Conservation (phyloP, 2,797 vertebrate genomes). For the Champsocephalus esox region DNA sequence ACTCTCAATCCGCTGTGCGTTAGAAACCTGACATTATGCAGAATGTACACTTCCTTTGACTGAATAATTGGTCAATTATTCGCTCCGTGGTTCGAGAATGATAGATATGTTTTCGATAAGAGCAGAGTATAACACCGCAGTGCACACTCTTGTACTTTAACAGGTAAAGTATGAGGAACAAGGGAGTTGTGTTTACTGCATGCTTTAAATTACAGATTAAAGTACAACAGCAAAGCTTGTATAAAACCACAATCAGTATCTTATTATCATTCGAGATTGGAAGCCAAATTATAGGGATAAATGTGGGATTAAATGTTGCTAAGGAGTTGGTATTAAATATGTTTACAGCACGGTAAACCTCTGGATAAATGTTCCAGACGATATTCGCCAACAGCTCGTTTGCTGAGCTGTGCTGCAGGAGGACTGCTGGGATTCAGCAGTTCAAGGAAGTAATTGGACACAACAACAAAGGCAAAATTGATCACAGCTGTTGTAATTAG, state of each 20-base stretch:
- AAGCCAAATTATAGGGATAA: constrained; percentile 48
- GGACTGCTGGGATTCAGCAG: constrained; percentile 72
- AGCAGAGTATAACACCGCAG: constrained; percentile 64
- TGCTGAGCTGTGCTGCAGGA: constrained; percentile 57
- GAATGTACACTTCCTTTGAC: constrained; percentile 77
- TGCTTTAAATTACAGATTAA: constrained; percentile 7
- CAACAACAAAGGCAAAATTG: constrained; percentile 65
- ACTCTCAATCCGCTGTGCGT: constrained; percentile 65
- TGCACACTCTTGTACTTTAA: constrained; percentile 27
- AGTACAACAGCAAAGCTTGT: background rate
- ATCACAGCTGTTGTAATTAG: constrained; percentile 81
- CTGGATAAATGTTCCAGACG: constrained; percentile 57
- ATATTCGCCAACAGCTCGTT: constrained; percentile 56
- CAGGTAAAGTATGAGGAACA: constrained; percentile 25
- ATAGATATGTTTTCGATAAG: constrained; percentile 75
- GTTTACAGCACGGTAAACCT: constrained; percentile 36
- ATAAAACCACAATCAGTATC: constrained; percentile 32
- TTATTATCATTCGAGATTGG: constrained; percentile 45
- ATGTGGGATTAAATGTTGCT: constrained; percentile 45
- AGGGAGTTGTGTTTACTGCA: constrained; percentile 17
- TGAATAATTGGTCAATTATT: constrained; percentile 84
- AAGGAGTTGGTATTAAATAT: constrained; percentile 54
- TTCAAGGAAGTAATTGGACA: constrained; percentile 80
- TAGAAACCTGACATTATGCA: constrained; percentile 70
- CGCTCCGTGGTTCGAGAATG: constrained; percentile 68